A percentile compares a stretch with the other conserved stretches of the same genome.
phyloP scores from a whole-genome alignment of 2,113 vertebrate genomes.

The Gyps fulvus region DNA sequence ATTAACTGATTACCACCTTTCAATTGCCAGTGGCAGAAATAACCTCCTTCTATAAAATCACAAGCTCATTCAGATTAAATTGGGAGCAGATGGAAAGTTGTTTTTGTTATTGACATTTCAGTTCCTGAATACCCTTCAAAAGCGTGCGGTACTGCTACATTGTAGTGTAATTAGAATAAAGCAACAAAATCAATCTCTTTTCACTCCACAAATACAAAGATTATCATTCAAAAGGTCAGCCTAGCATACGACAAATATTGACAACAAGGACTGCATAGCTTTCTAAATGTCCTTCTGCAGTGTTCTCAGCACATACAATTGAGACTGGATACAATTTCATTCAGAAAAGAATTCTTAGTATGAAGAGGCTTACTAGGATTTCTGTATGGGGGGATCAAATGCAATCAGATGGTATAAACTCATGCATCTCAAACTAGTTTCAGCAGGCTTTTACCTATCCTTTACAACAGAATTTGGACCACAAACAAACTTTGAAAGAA shows the following conservation, averaged over 20 bases:
- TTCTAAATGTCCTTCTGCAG: background rate
- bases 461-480: background rate
- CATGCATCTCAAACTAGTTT: background rate
- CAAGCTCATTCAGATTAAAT: constrained; percentile 13
- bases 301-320: background rate
- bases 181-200: constrained; percentile 20
- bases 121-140: background rate
- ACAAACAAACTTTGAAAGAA: background rate
- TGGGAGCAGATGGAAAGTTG: constrained; percentile 47
- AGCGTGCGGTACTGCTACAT: background rate
- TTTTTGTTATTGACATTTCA: constrained; percentile 35
- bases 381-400: background rate
- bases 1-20: constrained; percentile 58
- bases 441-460: background rate
- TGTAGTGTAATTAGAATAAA: constrained; percentile 15
- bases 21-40: constrained; percentile 19
- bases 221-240: constrained; percentile 11
- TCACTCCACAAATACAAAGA: background rate
- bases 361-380: background rate
- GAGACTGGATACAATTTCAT: background rate
- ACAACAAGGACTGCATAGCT: background rate
- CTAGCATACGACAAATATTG: background rate
- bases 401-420: background rate
- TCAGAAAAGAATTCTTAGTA: background rate
- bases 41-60: constrained; percentile 30